Evolutionary conservation across 53 echinoderm and acorn worm genomes (phyloP).

Genomic region (Zoroaster sp.): DNA sequence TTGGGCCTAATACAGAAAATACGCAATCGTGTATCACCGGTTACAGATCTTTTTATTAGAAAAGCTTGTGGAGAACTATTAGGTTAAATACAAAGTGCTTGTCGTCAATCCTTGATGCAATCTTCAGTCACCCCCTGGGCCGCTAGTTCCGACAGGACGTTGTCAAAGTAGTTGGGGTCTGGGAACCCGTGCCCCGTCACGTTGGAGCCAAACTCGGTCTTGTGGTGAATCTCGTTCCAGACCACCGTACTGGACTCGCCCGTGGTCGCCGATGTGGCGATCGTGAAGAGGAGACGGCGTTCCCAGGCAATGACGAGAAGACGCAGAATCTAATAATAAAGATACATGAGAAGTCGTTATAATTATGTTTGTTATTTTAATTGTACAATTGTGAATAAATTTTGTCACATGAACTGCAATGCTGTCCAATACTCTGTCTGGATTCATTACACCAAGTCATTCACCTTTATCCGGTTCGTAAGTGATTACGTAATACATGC

Average conservation of each 20-base stretch:
- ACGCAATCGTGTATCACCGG: no score
- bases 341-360: no score
- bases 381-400: no score
- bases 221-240: constrained; percentile 99
- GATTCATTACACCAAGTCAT: no score
- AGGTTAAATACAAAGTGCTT: background rate
- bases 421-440: no score
- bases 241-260: constrained; percentile 90
- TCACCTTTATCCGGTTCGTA: no score
- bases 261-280: constrained; percentile 91
- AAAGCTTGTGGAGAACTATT: background rate
- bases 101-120: constrained; percentile 61
- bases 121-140: constrained; percentile 94
- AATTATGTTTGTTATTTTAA: no score
- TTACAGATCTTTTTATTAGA: background rate
- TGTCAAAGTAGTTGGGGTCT: constrained; percentile 91
- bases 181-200: constrained; percentile 94
- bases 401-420: no score
- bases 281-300: constrained; percentile 88
- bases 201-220: constrained; percentile 99
- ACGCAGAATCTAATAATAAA: constrained; percentile 67
- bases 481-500: no score
- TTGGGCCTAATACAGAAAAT: no score
- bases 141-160: constrained; percentile 77
- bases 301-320: constrained; percentile 96